A percentile compares a stretch with the other conserved stretches of the same genome.
Evolutionary conservation across 2,888 invertebrate species (phyloP).

Genomic region (Drosophila atripex): DNA sequence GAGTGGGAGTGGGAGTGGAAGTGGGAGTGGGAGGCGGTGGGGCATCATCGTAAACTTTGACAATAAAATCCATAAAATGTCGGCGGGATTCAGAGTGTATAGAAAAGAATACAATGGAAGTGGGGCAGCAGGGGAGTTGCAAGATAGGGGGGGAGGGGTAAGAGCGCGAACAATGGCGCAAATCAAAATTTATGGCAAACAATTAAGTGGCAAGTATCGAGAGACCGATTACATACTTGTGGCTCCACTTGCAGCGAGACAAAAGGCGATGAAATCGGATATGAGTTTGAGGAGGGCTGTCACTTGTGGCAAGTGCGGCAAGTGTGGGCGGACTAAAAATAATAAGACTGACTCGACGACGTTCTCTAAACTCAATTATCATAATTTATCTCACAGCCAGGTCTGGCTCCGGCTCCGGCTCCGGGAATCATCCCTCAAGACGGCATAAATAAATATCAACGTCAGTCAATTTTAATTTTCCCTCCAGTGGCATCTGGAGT

Average conservation of each 20-base stretch:
- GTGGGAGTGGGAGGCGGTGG: no score
- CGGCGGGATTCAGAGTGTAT: constrained; percentile 25
- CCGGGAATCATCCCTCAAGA: background rate
- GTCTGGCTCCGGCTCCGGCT: background rate
- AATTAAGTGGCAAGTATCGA: constrained; percentile 58
- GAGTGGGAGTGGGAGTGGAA: no score
- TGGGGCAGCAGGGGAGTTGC: background rate
- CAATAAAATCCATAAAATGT: constrained; percentile 50
- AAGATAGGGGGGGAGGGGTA: background rate
- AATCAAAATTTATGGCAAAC: constrained; percentile 67
- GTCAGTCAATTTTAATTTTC: constrained; percentile 76
- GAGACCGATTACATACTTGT: constrained; percentile 43
- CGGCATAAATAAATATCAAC: constrained; percentile 62
- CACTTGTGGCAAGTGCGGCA: background rate
- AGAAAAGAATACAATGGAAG: constrained; percentile 17
- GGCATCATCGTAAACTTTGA: constrained; percentile 42
- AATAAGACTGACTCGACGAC: constrained; percentile 8
- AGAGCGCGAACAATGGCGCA: constrained; percentile 48
- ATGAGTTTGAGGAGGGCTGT: background rate
- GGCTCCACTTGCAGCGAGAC: constrained; percentile 4
- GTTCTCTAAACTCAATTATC: constrained; percentile 42
- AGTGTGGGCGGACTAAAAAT: constrained; percentile 17
- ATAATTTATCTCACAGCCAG: constrained; percentile 20
- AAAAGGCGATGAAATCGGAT: constrained; percentile 1
- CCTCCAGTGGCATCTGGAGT: constrained; percentile 70